Base-by-base conservation (phyloP, 2,888 invertebrate genomes). In the Nephrotoma appendiculata region DNA sequence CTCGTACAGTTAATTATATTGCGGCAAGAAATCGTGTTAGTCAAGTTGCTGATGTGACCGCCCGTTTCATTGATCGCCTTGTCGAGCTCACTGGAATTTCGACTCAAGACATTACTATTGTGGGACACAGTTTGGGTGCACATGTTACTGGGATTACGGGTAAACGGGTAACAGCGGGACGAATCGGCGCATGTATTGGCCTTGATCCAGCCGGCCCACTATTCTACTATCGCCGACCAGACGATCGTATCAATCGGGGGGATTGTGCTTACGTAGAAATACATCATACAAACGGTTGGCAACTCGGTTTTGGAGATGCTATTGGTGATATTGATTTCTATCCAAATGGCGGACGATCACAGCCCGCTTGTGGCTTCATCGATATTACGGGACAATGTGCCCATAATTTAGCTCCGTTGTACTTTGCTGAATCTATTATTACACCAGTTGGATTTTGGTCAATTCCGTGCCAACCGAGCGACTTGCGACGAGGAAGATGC, bases 101-200 rank as follows among this genome's bases (percentile, higher is more conserved):
- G 90, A 83, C 92, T 92, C 12, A 93, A 90, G 9, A 90, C 90
- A 88, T 94, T 90, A 90, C 92, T 92, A 57, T 91, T 1, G 93
- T 94, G 43, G 94, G 93, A 0, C 93, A 94, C 88, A 94, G 94
- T 88, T 91, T 94, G 87, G 94, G 94, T 3, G 93, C 93, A 6
- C 93, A 93, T 89, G 93, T 93, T 9, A 92, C 92, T 85, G 93
- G 94, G 1, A 92, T 92, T 87, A 92, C 94, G 48, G 94, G 93
- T 0, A 94, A 94, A 87, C 92, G 92, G 88, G 92, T 92, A 0
- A 92, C 91, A 87, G 89, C 84, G 1, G 84, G 84, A n/a, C 84
- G 84, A 15, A 43, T 84, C 5, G 42, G 15, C 3, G 12, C 85
- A 45, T 44, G 42, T 9, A 85, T 85, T 45, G 85, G 85, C 0